These are phyloP conservation scores for Ceyx margarethae DNA, from an alignment of 2,113 vertebrate species.

Conservation along the genomic window DNA sequence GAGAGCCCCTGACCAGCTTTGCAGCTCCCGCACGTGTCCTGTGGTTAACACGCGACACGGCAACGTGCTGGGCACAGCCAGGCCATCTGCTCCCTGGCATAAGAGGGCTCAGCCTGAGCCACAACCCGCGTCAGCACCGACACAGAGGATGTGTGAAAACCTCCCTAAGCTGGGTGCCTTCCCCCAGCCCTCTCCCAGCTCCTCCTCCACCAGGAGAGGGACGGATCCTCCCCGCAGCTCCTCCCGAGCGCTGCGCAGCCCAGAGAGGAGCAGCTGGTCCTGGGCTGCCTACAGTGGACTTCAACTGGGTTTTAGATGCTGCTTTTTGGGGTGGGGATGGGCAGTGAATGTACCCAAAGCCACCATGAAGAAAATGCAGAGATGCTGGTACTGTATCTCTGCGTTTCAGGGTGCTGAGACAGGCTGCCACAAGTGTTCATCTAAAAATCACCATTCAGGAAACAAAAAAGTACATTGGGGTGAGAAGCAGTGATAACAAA, in stretches of 20 bases:
- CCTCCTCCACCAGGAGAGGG: neutral
- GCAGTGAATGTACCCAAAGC: neutral
- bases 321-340: neutral
- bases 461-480: neutral
- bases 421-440: neutral
- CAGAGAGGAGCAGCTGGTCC: accelerated
- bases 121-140: neutral
- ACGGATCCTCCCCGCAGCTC: neutral
- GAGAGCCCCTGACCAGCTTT: neutral
- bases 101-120: neutral
- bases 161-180: accelerated
- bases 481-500: neutral
- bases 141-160: neutral
- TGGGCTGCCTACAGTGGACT: neutral
- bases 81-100: slow-evolving; percentile 29
- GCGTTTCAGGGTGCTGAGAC: neutral
- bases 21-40: neutral
- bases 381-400: neutral
- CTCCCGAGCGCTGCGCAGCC: neutral
- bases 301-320: neutral
- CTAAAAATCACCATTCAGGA: neutral
- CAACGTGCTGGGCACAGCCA: neutral
- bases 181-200: neutral
- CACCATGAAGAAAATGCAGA: neutral
- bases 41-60: neutral